Evolutionary conservation across 2,797 vertebrate genomes (phyloP), one percentile per base, ranked within the genome.

Genomic region (Leucoraja ocellata): DNA sequence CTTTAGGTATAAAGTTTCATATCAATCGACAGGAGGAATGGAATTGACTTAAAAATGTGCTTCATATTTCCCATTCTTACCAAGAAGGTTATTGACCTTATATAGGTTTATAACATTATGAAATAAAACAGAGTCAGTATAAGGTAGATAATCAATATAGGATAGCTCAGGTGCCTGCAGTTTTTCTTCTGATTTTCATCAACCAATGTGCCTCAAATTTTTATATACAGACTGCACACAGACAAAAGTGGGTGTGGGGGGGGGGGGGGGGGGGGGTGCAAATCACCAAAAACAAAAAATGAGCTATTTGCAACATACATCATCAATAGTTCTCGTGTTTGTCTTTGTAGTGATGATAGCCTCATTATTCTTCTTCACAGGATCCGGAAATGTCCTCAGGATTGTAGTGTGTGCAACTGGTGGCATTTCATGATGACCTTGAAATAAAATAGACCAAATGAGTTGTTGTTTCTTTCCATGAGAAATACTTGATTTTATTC

Each of bases 331-430:
- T 94, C 94, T 94, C 79, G 95, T 36, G 25, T 94, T 93, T 1
- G 95, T 94, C 73, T 95, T 95, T 73, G 96, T 96, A 6, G 97
- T 96, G 93, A 97, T 97, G 93, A 97, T 95, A 0, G 96, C 94
- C 84, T 98, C 97, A 0, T 96, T 95, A 0, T 95, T 95, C 93
- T 94, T 97, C 94, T 97, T 97, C 94, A 97, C 96, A 93, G 95
- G 96, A 84, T 96, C 95, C 0, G 98, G 98, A 94, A 98, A 98
- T 25, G 97, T 97, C 94, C 98, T 96, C 94, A 99, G 95, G 97
- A 99, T 98, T 0, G 98, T 99, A 63, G 98, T 99, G 95, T 99
- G 98, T 46, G 98, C 97, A n/a, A 98, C 86, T 0, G 98, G 98
- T 78, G 99, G 99, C 23, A 97, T 95, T 94, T 99, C 98, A 0